These are phyloP conservation scores for Tetrapedia diversipes DNA, from an alignment of 2,888 invertebrate genomes.

Conservation along the genomic window DNA sequence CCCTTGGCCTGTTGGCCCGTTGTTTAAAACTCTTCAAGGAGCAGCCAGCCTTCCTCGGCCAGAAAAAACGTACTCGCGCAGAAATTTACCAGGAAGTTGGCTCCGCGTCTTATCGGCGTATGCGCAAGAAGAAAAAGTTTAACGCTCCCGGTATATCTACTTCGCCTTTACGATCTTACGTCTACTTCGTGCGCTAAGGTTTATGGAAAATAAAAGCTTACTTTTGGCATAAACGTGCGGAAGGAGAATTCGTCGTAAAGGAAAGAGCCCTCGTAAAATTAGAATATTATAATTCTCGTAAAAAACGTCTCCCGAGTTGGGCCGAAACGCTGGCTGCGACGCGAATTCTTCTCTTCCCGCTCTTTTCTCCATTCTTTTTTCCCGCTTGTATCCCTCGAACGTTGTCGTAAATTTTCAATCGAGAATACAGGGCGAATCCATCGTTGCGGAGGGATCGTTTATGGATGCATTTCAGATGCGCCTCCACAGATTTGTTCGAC, in stretches of 20 bases:
- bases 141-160: constrained; percentile 58
- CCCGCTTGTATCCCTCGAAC: constrained; percentile 36
- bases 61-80: constrained; percentile 31
- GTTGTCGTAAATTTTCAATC: constrained; percentile 69
- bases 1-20: too few relatives aligned
- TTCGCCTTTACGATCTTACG: constrained; percentile 64
- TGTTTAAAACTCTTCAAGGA: constrained; percentile 13
- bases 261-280: constrained; percentile 64
- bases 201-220: constrained; percentile 74
- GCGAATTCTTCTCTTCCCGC: too few relatives aligned
- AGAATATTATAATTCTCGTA: constrained; percentile 71
- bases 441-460: constrained; percentile 52
- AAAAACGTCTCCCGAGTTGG: constrained; percentile 40
- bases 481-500: constrained; percentile 54
- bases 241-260: constrained; percentile 64
- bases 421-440: constrained; percentile 42
- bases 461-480: constrained; percentile 29
- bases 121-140: constrained; percentile 59
- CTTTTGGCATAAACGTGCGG: constrained; percentile 64
- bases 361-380: too few relatives aligned
- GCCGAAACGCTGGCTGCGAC: too few relatives aligned
- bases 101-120: constrained; percentile 56
- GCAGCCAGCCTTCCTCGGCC: neutral
- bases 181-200: constrained; percentile 65
- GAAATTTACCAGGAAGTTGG: constrained; percentile 58